Percentiles rank a stretch among this genome's conserved stretches.
phyloP scores from a whole-genome alignment of 2,888 invertebrate genomes.

The Opisthograptis luteolata region DNA sequence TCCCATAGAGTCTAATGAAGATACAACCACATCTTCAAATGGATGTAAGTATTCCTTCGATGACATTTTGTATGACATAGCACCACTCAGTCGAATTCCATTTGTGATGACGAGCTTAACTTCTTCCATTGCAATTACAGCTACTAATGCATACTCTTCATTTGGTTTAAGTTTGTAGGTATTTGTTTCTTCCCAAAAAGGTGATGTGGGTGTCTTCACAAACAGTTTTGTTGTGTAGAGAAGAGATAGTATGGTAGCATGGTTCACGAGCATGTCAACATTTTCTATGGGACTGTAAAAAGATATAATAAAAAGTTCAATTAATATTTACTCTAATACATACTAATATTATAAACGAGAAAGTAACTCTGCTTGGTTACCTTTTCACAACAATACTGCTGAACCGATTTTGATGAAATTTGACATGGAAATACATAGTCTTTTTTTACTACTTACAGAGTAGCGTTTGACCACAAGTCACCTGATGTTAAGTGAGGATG shows the following conservation, averaged over 20 bases:
- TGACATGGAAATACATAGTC: too few species aligned
- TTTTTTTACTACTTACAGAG: too few species aligned
- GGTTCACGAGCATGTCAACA: constrained; percentile 46
- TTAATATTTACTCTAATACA: too few species aligned
- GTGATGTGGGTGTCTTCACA: constrained; percentile 40
- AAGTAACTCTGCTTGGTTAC: too few species aligned
- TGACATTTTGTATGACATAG: constrained; percentile 52
- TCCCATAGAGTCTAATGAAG: constrained; percentile 55
- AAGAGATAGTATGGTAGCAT: constrained; percentile 42
- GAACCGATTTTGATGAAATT: too few species aligned
- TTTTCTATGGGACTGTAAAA: constrained; percentile 61
- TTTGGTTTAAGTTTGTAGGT: constrained; percentile 39
- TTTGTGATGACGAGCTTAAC: constrained; percentile 48
- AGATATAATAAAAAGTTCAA: constrained; percentile 4
- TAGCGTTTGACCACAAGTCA: too few species aligned
- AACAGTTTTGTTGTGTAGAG: constrained; percentile 64
- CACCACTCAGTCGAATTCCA: constrained; percentile 57
- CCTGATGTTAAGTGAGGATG: too few species aligned
- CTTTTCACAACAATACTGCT: too few species aligned
- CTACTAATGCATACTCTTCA: constrained; percentile 45
- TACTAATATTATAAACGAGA: too few species aligned
- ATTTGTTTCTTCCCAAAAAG: constrained; percentile 55
- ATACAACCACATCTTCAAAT: constrained; percentile 56
- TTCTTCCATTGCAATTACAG: constrained; percentile 56
- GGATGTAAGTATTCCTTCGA: constrained; percentile 55